Base-by-base conservation (phyloP, 2,113 vertebrate genomes). In the Actenoides lindsayi region DNA sequence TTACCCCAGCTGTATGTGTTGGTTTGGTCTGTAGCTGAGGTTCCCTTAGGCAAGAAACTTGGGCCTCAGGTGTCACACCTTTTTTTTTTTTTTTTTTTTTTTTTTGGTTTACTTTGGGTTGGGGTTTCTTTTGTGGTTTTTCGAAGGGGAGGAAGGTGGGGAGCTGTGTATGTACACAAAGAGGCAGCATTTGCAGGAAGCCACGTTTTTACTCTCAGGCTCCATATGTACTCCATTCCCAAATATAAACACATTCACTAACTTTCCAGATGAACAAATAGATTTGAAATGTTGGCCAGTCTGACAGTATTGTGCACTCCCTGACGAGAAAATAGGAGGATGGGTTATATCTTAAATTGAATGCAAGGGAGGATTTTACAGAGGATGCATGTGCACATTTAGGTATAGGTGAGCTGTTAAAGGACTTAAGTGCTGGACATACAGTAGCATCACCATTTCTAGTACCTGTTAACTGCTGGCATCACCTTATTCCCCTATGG, bases 61-160 rank as follows among this genome's bases (percentile, higher is more conserved):
- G 1, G 33, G 30, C n/a, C 37, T 84, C 1, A 1, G 8, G 6
- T 69, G 21, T 30, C 2, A 2, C 14, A 48, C 18, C 20, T 62
- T 9, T 70, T 35, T 50, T 42, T 65, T 33, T 9, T 70, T 50
- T 42, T 65, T 33, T 9, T 70, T 33, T 48, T 37, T 64, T 37
- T 37, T 33, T 48, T 37, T 64, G 16, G 28, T 46, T 46, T 68
- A 28, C 24, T 48, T 46, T 64, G 39, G 17, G 13, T 33, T 62
- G 31, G 24, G 19, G 11, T 24, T 13, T 42, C 17, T 6, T 56
- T 39, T 20, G 10, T 25, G 0, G 3, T 30, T 27, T 31, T 50
- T 7, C 11, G 44, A 18, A 19, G 16, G 19, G 10, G 51, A 53
- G 48, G 48, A 48, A 48, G 48, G 48, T 46, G 44, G 44, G 44